phyloP scores from a whole-genome alignment of 1,140 invertebrate species.

The Drosophila kikkawai region DNA sequence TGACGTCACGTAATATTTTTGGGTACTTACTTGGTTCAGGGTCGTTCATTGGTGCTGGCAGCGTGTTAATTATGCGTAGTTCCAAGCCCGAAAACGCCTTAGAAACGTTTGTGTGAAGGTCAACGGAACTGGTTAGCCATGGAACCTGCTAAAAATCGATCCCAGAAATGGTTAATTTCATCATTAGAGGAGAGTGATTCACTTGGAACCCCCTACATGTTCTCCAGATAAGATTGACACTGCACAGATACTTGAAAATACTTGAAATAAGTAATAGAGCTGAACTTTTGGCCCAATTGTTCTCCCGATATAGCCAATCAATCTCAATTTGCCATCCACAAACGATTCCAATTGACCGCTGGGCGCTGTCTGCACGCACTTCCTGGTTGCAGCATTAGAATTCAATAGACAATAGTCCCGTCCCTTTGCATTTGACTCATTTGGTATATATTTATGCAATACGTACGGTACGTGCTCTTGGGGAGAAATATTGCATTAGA shows the following conservation, averaged over 20 bases:
- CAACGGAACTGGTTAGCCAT: conserved; percentile 39
- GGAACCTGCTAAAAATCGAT: conserved; percentile 22
- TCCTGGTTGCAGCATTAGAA: conserved; percentile 78
- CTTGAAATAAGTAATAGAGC: background rate
- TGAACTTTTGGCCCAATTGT: conserved; percentile 79
- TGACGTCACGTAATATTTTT: conserved; percentile 64
- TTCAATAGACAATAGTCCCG: conserved; percentile 63
- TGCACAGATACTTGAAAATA: conserved; percentile 3
- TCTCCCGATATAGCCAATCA: conserved; percentile 47
- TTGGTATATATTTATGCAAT: conserved; percentile 60
- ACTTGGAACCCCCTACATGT: background rate
- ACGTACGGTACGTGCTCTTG: conserved; percentile 61
- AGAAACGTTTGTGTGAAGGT: conserved; percentile 57
- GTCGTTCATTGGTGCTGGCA: conserved; percentile 40
- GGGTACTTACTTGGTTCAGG: conserved; percentile 58
- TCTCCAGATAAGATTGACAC: conserved; percentile 51
- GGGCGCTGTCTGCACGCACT: conserved; percentile 67
- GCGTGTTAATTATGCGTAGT: conserved; percentile 12
- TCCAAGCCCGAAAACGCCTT: conserved; percentile 33
- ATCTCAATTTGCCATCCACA: conserved; percentile 63
- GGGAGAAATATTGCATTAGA: conserved; percentile 68
- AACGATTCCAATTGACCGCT: conserved; percentile 71
- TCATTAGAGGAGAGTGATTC: conserved; percentile 40
- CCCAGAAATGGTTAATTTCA: conserved; percentile 55
- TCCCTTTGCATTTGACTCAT: conserved; percentile 32